A percentile compares a stretch with the other conserved stretches of the same genome.
Evolutionary conservation across 2,113 vertebrate species (phyloP).

Genomic region (Vanacampus margaritifer): DNA sequence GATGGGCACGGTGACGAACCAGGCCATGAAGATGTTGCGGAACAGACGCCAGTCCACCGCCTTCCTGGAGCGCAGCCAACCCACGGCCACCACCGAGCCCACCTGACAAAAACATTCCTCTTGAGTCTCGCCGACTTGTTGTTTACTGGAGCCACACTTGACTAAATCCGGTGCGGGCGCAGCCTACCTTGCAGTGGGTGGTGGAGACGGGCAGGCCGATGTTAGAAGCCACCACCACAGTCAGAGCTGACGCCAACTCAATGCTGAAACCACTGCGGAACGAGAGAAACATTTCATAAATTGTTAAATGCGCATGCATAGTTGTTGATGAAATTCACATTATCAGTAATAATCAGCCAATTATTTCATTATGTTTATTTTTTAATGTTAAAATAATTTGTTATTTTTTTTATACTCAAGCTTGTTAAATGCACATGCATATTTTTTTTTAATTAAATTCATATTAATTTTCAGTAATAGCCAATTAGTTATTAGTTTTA

Average conservation of each 20-base stretch:
- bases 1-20: slow-evolving; percentile 97
- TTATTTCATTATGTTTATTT: too few species aligned
- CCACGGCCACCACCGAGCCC: slow-evolving; percentile 93
- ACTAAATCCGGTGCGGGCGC: slow-evolving; percentile 35
- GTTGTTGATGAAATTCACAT: too few species aligned
- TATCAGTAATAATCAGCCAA: too few species aligned
- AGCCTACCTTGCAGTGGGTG: slow-evolving; percentile 93
- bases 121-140: slow-evolving; percentile 18
- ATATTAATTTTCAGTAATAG: too few species aligned
- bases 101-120: slow-evolving; percentile 71
- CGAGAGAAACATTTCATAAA: too few species aligned
- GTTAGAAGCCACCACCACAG: slow-evolving; percentile 94
- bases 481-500: too few species aligned
- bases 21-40: slow-evolving; percentile 97
- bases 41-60: slow-evolving; percentile 96
- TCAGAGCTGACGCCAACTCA: slow-evolving; percentile 92
- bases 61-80: slow-evolving; percentile 92
- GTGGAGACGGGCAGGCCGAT: slow-evolving; percentile 95
- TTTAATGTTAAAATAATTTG: too few species aligned
- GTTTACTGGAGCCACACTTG: slow-evolving; percentile 25
- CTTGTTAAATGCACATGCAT: too few species aligned
- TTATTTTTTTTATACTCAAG: too few species aligned
- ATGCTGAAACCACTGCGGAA: slow-evolving; percentile 92
- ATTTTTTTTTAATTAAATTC: too few species aligned
- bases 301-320: too few species aligned